Evolutionary conservation across 2,113 vertebrate genomes (phyloP), one percentile per base, ranked within the genome.

Genomic region (Melanotaenia duboulayi): DNA sequence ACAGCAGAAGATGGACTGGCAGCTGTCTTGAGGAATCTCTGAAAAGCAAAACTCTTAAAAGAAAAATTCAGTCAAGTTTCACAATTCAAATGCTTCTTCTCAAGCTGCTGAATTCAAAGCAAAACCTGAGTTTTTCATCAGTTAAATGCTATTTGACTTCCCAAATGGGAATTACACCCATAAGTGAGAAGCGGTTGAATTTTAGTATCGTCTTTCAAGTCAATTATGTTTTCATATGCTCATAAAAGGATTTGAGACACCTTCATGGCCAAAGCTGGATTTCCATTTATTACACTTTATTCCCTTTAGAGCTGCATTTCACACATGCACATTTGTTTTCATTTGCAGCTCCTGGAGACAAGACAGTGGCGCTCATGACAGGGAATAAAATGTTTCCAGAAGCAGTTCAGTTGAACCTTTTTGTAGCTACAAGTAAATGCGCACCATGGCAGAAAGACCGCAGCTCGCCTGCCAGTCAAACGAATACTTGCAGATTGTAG

Each of bases 291-390:
- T 46, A 39, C 1, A 23, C 12, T 25, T 37, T 54, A 39, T 52
- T 39, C 50, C 55, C 63, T 0, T 4, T 9, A 9, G 50, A 57
- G 0, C 14, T 17, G 50, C 4, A 17, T 72, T 44, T 1, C 58
- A 64, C 32, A 57, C 19, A 24, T 39, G 66, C 51, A 35, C 40
- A 13, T 63, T 63, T 19, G 49, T 52, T 73, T 40, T 73, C 60
- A 73, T 74, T 80, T 60, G 49, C 66, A 78, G 80, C 78, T 37
- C 6, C 22, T 17, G 0, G 12, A 54, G 32, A 54, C 55, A 17
- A n/a, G 55, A 24, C 2, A 7, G 32, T 9, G 32, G 1, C 0
- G 22, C 28, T 58, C 37, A 0, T 42, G 57, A 28, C 7, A 12
- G 12, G 49, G 37, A 68, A 23, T 17, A 11, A 64, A 60, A 9